A percentile compares a stretch with the other conserved stretches of the same genome.
Conservation (phyloP, 2,113 vertebrate genomes). For the Tamias sibiricus region DNA sequence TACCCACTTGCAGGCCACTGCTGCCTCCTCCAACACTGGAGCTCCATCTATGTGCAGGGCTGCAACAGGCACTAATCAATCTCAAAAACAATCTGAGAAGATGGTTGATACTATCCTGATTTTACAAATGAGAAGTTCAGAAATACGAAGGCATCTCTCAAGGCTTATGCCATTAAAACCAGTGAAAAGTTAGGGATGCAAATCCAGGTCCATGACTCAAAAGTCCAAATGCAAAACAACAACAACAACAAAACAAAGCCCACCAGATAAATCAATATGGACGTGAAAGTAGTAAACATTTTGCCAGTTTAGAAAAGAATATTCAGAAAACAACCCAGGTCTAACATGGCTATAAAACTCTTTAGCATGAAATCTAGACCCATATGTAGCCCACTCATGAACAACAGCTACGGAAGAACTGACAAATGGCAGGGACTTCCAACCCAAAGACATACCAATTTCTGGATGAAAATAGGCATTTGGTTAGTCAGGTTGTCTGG, state of each 20-base stretch:
- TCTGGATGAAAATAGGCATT: background rate
- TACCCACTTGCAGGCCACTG: background rate
- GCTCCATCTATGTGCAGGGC: background rate
- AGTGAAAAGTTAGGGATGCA: background rate
- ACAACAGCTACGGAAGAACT: background rate
- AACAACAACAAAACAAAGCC: background rate
- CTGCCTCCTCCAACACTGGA: background rate
- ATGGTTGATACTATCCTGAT: background rate
- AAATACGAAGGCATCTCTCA: background rate
- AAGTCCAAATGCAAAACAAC: background rate
- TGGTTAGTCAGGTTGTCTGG: background rate
- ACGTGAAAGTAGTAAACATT: background rate
- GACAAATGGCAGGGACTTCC: background rate
- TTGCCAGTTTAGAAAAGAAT: background rate
- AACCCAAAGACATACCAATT: background rate
- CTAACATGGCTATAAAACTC: background rate
- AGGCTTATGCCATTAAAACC: background rate
- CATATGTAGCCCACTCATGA: background rate
- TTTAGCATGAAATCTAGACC: background rate
- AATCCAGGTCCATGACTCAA: background rate
- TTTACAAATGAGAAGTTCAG: slow-evolving; percentile 14
- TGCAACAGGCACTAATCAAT: background rate
- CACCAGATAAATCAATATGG: background rate
- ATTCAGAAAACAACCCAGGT: background rate
- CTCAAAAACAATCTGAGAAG: background rate